Percentiles rank a stretch among this genome's conserved stretches.
Evolutionary conservation across 2,888 invertebrate species (phyloP).

Genomic region (Eupithecia subfuscata): DNA sequence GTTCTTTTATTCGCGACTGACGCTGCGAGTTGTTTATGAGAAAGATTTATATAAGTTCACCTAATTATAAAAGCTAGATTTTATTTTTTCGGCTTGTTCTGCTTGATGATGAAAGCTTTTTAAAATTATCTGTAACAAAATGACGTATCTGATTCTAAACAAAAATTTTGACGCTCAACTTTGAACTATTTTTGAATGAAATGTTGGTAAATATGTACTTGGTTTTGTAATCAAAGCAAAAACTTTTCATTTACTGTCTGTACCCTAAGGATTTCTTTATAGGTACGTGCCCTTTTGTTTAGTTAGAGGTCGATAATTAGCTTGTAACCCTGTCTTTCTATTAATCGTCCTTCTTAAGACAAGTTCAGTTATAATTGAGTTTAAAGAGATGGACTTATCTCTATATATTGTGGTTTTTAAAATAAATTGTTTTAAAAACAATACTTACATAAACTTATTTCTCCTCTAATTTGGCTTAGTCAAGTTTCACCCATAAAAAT

Average conservation of each 20-base stretch:
- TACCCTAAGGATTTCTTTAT: slow-evolving; percentile 1
- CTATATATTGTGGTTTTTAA: not conserved
- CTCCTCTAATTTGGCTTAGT: no score
- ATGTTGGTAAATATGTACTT: not conserved
- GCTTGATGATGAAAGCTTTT: not conserved
- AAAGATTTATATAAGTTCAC: slow-evolving; percentile 6
- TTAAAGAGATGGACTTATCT: not conserved
- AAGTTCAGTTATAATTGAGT: slow-evolving; percentile 32
- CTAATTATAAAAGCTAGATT: slow-evolving; percentile 5
- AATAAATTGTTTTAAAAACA: not conserved
- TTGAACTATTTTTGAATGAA: not conserved
- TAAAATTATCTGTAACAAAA: not conserved
- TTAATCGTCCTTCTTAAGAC: slow-evolving; percentile 25
- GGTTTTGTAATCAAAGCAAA: not conserved
- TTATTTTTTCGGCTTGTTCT: not conserved
- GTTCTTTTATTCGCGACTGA: slow-evolving; percentile 24
- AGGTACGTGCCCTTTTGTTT: slow-evolving; percentile 13
- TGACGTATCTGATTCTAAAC: not conserved
- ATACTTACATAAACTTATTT: no score
- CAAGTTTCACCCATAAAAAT: no score
- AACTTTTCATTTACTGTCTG: slow-evolving; percentile 7
- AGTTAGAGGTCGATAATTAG: slow-evolving; percentile 9
- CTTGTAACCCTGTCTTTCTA: slow-evolving; percentile 8
- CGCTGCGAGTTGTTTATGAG: slow-evolving; percentile 29
- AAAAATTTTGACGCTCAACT: not conserved